These are phyloP conservation scores for Enteromius anoplus DNA, from an alignment of 2,797 vertebrate genomes.

Conservation along the genomic window DNA sequence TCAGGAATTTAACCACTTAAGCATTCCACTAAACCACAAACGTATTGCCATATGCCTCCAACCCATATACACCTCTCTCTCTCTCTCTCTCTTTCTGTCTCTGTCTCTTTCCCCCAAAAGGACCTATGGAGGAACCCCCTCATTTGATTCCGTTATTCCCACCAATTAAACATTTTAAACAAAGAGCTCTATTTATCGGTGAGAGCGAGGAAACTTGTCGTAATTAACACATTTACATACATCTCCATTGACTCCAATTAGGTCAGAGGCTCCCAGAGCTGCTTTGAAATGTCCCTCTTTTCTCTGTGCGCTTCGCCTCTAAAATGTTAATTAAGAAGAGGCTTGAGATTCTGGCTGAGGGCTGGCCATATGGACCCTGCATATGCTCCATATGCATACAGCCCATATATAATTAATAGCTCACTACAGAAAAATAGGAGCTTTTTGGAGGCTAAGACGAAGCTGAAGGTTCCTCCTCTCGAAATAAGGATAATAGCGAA, in stretches of 20 bases:
- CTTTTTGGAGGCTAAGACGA: conserved; percentile 5
- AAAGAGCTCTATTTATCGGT: conserved; percentile 61
- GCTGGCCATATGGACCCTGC: conserved; percentile 82
- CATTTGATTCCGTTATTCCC: conserved; percentile 56
- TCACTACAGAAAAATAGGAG: conserved; percentile 73
- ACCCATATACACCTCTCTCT: conserved; percentile 68
- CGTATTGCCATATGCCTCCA: conserved; percentile 74
- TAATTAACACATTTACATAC: conserved; percentile 86
- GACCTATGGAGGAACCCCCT: conserved; percentile 47
- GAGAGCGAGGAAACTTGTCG: conserved; percentile 77
- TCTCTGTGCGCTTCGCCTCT: conserved; percentile 72
- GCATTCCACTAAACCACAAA: conserved; percentile 66
- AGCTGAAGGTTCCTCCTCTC: conserved; percentile 32
- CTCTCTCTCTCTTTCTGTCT: neutral
- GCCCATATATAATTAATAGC: conserved; percentile 84
- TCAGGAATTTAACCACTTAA: conserved; percentile 76
- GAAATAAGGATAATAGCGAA: conserved; percentile 28
- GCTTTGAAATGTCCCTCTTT: conserved; percentile 69
- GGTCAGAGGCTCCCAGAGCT: conserved; percentile 81
- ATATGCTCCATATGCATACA: conserved; percentile 84
- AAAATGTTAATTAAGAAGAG: conserved; percentile 85
- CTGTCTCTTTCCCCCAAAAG: conserved; percentile 35
- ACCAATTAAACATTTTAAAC: conserved; percentile 62
- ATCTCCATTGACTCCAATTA: conserved; percentile 83
- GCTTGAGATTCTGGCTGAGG: conserved; percentile 82